These are phyloP conservation scores for Orius laevigatus DNA, from an alignment of 1,140 invertebrate genomes.

Conservation along the genomic window DNA sequence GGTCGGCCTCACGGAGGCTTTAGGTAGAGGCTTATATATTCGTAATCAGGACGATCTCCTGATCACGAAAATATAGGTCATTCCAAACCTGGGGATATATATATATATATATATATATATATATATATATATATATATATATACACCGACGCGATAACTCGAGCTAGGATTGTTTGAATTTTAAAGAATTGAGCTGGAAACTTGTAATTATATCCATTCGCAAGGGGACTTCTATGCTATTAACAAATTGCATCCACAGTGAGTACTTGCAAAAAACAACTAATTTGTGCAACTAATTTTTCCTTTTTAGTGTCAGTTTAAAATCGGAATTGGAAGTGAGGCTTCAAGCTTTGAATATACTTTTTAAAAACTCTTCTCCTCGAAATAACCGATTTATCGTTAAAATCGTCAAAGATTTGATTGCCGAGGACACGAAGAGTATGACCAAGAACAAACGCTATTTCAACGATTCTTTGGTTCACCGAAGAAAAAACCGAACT, in stretches of 20 bases:
- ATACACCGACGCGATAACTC: too few species aligned
- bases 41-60: too few species aligned
- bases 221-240: slow-evolving; percentile 1
- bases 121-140: too few species aligned
- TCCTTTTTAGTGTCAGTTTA: slow-evolving; percentile 17
- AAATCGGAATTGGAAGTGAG: slow-evolving; percentile 25
- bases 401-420: slow-evolving; percentile 18
- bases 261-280: slow-evolving; percentile 8
- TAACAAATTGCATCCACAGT: slow-evolving; percentile 13
- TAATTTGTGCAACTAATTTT: slow-evolving; percentile 1
- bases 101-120: too few species aligned
- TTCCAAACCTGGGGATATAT: too few species aligned
- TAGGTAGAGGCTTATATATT: too few species aligned
- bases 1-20: too few species aligned
- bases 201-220: slow-evolving; percentile 8
- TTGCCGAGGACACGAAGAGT: slow-evolving; percentile 20
- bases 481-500: slow-evolving; percentile 32
- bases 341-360: slow-evolving; percentile 21
- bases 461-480: slow-evolving; percentile 34
- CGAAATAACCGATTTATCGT: slow-evolving; percentile 13
- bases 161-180: too few species aligned
- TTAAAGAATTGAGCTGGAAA: background rate
- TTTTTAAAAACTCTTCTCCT: slow-evolving; percentile 17
- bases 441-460: slow-evolving; percentile 28
- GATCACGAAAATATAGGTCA: too few species aligned